Conservation (phyloP, 2,888 invertebrate genomes). For the Metopia argyrocephala region DNA sequence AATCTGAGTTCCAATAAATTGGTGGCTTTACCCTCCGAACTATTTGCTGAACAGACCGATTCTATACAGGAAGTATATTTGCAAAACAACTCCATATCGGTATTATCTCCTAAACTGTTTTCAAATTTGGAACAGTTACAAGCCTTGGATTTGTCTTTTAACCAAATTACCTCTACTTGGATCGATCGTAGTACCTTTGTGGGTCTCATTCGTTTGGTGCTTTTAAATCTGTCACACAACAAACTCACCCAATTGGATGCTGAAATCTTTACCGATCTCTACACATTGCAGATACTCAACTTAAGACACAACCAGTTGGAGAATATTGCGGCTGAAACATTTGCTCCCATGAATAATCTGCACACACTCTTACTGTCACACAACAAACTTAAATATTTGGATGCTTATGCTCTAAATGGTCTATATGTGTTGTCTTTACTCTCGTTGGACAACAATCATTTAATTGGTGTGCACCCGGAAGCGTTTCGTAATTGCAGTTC, state of each 20-base stretch:
- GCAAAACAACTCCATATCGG: slow-evolving; percentile 94
- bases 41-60: slow-evolving; percentile 88
- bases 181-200: slow-evolving; percentile 91
- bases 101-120: slow-evolving; percentile 90
- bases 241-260: slow-evolving; percentile 89
- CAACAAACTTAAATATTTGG: slow-evolving; percentile 90
- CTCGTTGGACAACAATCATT: slow-evolving; percentile 90
- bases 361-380: slow-evolving; percentile 92
- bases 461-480: slow-evolving; percentile 90
- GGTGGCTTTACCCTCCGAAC: slow-evolving; percentile 89
- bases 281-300: slow-evolving; percentile 91
- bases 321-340: slow-evolving; percentile 91
- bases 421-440: slow-evolving; percentile 91
- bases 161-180: slow-evolving; percentile 92
- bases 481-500: slow-evolving; percentile 95
- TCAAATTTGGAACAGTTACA: slow-evolving; percentile 90
- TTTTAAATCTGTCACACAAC: slow-evolving; percentile 92
- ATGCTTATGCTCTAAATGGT: slow-evolving; percentile 92
- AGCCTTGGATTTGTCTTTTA: slow-evolving; percentile 90
- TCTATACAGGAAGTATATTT: slow-evolving; percentile 92
- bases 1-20: slow-evolving; percentile 95
- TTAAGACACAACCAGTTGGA: slow-evolving; percentile 91
- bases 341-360: slow-evolving; percentile 93
- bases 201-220: slow-evolving; percentile 91
- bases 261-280: slow-evolving; percentile 90